Conservation (phyloP, 2,888 invertebrate species). For the Cephus pygmeus region DNA sequence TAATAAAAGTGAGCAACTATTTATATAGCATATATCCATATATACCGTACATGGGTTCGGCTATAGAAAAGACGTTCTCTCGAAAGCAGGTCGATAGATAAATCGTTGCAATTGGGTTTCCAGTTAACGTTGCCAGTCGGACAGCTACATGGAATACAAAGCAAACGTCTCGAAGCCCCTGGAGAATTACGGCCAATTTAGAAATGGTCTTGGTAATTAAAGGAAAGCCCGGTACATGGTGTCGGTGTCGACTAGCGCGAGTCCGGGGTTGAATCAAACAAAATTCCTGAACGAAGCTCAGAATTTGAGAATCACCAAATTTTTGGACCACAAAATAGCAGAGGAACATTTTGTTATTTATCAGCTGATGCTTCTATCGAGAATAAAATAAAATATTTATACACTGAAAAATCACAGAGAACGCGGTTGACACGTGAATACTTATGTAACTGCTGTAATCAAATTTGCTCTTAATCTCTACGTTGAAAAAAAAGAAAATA, state of each 20-base stretch:
- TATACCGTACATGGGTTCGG: not conserved
- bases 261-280: not conserved
- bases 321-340: not conserved
- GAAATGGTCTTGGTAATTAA: slow-evolving; percentile 54
- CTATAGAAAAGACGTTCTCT: not conserved
- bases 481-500: too few species aligned
- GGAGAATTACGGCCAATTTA: slow-evolving; percentile 52
- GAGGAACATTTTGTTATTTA: not conserved
- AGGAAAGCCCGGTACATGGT: slow-evolving; percentile 31
- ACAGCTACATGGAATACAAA: slow-evolving; percentile 17
- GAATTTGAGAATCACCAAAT: not conserved
- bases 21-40: not conserved
- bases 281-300: not conserved
- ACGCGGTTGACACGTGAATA: too few species aligned
- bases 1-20: slow-evolving; percentile 33
- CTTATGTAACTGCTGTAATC: too few species aligned
- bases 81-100: not conserved
- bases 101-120: not conserved
- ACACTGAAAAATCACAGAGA: too few species aligned
- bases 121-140: not conserved
- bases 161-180: slow-evolving; percentile 20
- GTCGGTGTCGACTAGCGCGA: not conserved
- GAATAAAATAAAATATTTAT: too few species aligned
- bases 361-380: too few species aligned
- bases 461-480: too few species aligned